Evolutionary conservation across 1,140 invertebrate species (phyloP).

Genomic region (Drosophila neocordata): DNA sequence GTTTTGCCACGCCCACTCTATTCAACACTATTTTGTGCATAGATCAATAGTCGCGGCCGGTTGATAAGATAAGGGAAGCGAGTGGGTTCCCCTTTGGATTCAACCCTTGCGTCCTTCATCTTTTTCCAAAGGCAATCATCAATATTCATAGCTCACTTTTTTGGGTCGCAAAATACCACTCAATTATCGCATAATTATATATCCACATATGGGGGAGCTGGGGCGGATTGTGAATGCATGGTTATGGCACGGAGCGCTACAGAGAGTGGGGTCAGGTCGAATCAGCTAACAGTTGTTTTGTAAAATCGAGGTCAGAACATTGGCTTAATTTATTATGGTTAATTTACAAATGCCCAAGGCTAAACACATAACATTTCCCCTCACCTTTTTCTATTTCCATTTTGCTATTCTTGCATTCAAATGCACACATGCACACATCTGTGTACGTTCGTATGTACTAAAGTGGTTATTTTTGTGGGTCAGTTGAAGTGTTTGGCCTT

Average conservation of each 20-base stretch:
- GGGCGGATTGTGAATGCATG: not conserved
- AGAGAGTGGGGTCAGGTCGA: not conserved
- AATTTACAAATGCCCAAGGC: conserved; percentile 73
- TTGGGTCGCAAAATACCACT: conserved; percentile 28
- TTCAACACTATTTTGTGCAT: not conserved
- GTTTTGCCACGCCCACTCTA: conserved; percentile 36
- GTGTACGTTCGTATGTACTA: not conserved
- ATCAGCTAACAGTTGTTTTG: conserved; percentile 14
- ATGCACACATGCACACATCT: not conserved
- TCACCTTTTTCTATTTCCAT: not conserved
- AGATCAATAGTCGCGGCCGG: conserved; percentile 63
- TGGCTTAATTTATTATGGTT: conserved; percentile 66
- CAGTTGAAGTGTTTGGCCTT: conserved; percentile 52
- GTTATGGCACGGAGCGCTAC: not conserved
- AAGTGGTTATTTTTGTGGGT: conserved; percentile 54
- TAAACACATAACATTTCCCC: conserved; percentile 28
- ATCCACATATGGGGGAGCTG: not conserved
- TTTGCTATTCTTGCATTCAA: conserved; percentile 30
- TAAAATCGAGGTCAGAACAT: conserved; percentile 40
- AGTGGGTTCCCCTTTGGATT: not conserved
- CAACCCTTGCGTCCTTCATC: not conserved
- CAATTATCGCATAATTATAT: conserved; percentile 44
- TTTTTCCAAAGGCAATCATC: conserved; percentile 11
- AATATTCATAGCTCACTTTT: conserved; percentile 52
- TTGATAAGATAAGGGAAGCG: conserved; percentile 58